Evolutionary conservation across 2,888 invertebrate species (phyloP), one percentile per base, ranked within the genome.

Genomic region (Standfussiana lucernea): DNA sequence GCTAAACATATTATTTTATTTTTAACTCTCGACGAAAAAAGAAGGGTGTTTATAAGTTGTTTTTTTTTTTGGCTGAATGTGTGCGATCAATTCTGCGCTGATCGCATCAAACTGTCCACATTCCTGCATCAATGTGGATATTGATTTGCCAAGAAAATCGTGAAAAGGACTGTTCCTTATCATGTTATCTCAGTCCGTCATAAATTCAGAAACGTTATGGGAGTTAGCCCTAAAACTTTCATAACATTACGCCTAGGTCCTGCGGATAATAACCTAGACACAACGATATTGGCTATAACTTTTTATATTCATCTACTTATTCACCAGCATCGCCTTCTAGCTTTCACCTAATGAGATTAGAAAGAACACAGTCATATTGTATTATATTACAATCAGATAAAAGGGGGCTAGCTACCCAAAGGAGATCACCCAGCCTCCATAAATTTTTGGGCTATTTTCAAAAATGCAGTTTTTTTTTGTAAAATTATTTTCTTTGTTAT

Each of bases 341-440:
- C 40, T 81, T 81, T 56, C 24, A 81, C 62, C 7, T 64, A 75
- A 81, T 68, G 13, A 82, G 56, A 5, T 68, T 47, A 5, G 24
- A 53, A 61, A 61, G 35, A 72, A 50, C 42, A 47, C 32, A n/a
- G n/a, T 28, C 2, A 47, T 80, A 53, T 73, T 13, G 5, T 45
- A 18, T 74, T 65, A 28, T 45, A 18, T 74, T 65, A 28, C 56
- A 72, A 71, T 79, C 40, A 45, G 15, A 45, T 56, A 53, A 70
- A 72, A 53, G 24, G 18, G 1, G 50, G 53, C 53, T 53, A n/a
- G 53, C n/a, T 53, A n/a, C 53, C 4, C n/a, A 53, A 28, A n/a
- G n/a, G n/a, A n/a, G n/a, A n/a, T n/a, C n/a, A n/a, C n/a, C n/a
- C n/a, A n/a, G n/a, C n/a, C n/a, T n/a, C n/a, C n/a, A n/a, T n/a